Evolutionary conservation across 2,888 invertebrate species (phyloP).

Genomic region (Uropetala carovei): DNA sequence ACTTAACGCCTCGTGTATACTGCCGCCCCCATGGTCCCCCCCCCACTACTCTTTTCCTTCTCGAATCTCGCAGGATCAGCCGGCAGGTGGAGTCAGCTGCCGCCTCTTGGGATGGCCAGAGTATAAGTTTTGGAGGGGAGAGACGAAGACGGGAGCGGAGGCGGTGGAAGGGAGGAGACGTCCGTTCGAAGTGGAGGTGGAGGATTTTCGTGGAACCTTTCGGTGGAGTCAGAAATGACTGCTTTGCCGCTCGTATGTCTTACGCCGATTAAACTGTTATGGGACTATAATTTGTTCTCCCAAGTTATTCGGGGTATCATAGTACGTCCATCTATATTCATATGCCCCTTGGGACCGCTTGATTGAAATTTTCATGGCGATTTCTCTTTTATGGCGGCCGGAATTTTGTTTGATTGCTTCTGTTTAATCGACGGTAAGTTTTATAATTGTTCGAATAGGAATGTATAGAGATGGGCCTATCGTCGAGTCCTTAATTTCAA

Average conservation of each 20-base stretch:
- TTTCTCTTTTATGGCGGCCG: conserved; percentile 11
- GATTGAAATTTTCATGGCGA: conserved; percentile 21
- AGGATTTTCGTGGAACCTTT: conserved; percentile 11
- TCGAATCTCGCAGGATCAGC: conserved; percentile 21
- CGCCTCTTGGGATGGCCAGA: background rate
- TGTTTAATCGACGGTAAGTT: background rate
- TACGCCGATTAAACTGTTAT: conserved; percentile 35
- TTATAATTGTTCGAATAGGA: background rate
- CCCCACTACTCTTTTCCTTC: background rate
- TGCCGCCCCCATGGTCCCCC: background rate
- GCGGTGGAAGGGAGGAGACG: background rate
- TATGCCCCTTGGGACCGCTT: conserved; percentile 3
- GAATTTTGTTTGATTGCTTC: conserved; percentile 9
- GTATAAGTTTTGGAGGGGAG: background rate
- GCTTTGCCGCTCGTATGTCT: background rate
- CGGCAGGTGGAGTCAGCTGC: conserved; percentile 50
- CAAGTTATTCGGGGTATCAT: conserved; percentile 14
- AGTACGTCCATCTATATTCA: conserved; percentile 25
- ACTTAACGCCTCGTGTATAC: background rate
- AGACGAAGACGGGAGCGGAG: background rate
- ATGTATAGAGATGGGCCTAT: background rate
- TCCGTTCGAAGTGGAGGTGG: background rate
- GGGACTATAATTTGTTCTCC: conserved; percentile 23
- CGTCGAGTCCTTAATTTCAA: background rate
- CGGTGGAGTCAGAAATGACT: background rate